These are phyloP conservation scores for Avahi laniger DNA, from an alignment of 2,797 vertebrate species.

Conservation along the genomic window DNA sequence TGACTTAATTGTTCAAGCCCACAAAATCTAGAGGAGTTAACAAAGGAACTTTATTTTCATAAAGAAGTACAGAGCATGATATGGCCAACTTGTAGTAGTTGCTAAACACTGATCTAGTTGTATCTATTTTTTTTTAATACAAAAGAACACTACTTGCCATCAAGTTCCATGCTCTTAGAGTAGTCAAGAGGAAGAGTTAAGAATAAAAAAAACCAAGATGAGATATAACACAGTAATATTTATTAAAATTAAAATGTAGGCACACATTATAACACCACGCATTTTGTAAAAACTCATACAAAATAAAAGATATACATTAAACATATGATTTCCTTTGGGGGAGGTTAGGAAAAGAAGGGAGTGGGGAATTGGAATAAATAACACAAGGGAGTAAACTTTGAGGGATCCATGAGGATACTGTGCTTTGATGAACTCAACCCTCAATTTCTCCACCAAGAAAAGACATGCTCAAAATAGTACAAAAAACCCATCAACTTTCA, in stretches of 20 bases:
- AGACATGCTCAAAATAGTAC: not conserved
- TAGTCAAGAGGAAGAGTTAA: not conserved
- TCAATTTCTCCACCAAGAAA: not conserved
- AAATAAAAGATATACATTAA: not conserved
- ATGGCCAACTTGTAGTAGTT: not conserved
- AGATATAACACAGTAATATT: not conserved
- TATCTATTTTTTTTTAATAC: not conserved
- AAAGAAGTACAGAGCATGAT: not conserved
- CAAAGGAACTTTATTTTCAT: not conserved
- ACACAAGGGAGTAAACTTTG: not conserved
- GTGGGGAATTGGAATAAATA: not conserved
- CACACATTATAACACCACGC: not conserved
- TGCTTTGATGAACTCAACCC: not conserved
- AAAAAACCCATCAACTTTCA: not conserved
- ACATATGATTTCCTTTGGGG: not conserved
- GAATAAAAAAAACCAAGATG: not conserved
- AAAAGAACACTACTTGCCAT: not conserved
- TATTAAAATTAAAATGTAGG: not conserved
- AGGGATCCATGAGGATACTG: not conserved
- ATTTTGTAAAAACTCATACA: not conserved
- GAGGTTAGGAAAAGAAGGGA: not conserved
- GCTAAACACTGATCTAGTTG: not conserved
- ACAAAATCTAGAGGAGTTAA: slow-evolving; percentile 3
- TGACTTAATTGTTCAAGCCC: slow-evolving; percentile 10
- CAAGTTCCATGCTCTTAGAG: not conserved